Evolutionary conservation across 2,888 invertebrate species (phyloP).

Genomic region (Ormyrus nitidulus): DNA sequence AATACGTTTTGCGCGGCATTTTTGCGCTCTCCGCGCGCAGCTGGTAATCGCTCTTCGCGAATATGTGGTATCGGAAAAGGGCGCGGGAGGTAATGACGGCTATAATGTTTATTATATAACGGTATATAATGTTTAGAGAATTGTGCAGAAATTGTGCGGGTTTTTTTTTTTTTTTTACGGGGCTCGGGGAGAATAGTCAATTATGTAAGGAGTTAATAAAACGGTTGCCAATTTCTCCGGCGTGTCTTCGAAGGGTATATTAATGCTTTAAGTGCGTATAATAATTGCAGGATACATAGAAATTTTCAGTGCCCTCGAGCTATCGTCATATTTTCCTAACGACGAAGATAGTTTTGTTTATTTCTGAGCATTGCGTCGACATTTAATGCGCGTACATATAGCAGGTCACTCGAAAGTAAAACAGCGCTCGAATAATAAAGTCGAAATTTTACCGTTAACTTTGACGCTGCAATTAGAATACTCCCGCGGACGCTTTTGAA

Average conservation of each 20-base stretch:
- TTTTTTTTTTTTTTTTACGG: conserved; percentile 11
- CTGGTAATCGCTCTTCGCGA: background rate
- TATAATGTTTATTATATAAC: conserved; percentile 43
- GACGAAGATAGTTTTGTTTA: background rate
- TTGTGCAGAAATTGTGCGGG: conserved; percentile 34
- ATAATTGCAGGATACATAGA: background rate
- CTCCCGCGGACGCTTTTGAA: too few species aligned
- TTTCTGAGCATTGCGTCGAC: too few species aligned
- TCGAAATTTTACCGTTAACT: too few species aligned
- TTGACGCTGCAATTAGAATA: too few species aligned
- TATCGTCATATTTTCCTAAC: background rate
- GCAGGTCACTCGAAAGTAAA: too few species aligned
- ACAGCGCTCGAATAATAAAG: too few species aligned
- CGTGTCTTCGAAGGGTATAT: conserved; percentile 22
- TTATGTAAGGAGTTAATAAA: conserved; percentile 49
- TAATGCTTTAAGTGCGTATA: background rate
- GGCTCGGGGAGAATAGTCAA: conserved; percentile 35
- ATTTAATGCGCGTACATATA: too few species aligned
- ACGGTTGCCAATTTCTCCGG: conserved; percentile 22
- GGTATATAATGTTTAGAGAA: conserved; percentile 31
- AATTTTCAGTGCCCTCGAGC: background rate
- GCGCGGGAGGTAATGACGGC: conserved; percentile 18
- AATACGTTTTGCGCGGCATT: background rate
- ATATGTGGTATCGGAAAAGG: background rate
- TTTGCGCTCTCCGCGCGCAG: too few species aligned